Evolutionary conservation across 2,797 vertebrate species (phyloP).

Genomic region (Myioborus miniatus): DNA sequence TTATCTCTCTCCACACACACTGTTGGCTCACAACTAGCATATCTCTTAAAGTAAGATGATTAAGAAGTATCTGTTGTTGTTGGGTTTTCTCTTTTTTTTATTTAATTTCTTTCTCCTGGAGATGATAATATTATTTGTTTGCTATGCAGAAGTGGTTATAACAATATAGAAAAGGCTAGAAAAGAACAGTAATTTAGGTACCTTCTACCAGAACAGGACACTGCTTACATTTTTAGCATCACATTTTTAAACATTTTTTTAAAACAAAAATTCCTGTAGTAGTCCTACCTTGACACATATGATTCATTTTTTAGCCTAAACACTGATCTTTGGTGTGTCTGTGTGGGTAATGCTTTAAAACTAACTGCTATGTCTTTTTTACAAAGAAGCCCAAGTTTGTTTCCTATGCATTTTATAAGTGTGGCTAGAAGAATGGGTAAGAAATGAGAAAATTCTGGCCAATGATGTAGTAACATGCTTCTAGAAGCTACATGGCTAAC

Average conservation of each 20-base stretch:
- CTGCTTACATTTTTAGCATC: background rate
- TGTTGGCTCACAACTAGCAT: slow-evolving; percentile 51
- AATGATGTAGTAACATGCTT: background rate
- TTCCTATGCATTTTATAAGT: background rate
- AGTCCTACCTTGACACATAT: background rate
- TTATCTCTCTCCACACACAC: slow-evolving; percentile 56
- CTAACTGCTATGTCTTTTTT: background rate
- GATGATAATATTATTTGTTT: background rate
- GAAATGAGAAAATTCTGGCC: background rate
- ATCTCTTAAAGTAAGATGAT: slow-evolving; percentile 56
- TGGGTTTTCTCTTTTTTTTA: background rate
- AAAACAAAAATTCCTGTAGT: background rate
- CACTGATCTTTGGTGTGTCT: background rate
- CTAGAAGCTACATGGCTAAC: background rate
- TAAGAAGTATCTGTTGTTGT: slow-evolving; percentile 40
- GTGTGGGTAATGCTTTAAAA: background rate
- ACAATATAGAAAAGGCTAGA: background rate
- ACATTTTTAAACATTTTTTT: background rate
- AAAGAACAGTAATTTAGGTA: background rate
- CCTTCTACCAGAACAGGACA: background rate
- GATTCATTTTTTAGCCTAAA: background rate
- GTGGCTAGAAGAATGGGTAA: background rate
- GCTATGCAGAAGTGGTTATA: background rate
- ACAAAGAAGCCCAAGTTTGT: background rate
- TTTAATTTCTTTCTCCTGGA: background rate